Conservation (phyloP, 2,888 invertebrate species). For the Spialia ferax region DNA sequence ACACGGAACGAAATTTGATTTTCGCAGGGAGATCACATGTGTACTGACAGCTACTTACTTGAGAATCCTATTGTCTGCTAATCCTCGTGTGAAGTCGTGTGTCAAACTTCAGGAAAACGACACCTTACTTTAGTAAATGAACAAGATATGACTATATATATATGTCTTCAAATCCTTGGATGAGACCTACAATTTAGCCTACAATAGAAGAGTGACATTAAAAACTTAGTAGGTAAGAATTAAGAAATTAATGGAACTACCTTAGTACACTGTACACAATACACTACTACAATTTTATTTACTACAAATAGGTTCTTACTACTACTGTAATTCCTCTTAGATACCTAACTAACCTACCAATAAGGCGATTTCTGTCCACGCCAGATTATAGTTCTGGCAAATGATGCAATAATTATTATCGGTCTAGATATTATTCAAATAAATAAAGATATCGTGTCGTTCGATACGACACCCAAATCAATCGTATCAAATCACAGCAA, state of each 20-base stretch:
- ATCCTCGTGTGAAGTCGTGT: neutral
- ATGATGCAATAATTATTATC: slow-evolving; percentile 23
- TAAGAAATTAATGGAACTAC: too few species aligned
- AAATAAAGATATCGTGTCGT: neutral
- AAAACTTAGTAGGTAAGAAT: too few species aligned
- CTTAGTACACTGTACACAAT: too few species aligned
- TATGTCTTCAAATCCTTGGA: neutral
- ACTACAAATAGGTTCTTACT: too few species aligned
- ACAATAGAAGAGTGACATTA: too few species aligned
- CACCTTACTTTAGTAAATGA: too few species aligned
- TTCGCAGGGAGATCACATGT: neutral
- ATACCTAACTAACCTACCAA: too few species aligned
- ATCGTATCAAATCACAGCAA: neutral
- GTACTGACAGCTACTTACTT: neutral
- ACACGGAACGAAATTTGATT: slow-evolving; percentile 1
- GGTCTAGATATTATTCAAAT: slow-evolving; percentile 22
- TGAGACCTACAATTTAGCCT: neutral
- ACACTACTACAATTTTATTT: too few species aligned
- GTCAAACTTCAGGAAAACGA: neutral
- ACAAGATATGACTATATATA: too few species aligned
- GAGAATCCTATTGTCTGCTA: neutral
- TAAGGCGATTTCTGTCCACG: neutral
- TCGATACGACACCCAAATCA: slow-evolving; percentile 7
- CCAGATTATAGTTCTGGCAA: slow-evolving; percentile 19
- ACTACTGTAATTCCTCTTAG: too few species aligned